A percentile compares a stretch with the other conserved stretches of the same genome.
Conservation (phyloP, 2,888 invertebrate species). For the Resseliella maxima region DNA sequence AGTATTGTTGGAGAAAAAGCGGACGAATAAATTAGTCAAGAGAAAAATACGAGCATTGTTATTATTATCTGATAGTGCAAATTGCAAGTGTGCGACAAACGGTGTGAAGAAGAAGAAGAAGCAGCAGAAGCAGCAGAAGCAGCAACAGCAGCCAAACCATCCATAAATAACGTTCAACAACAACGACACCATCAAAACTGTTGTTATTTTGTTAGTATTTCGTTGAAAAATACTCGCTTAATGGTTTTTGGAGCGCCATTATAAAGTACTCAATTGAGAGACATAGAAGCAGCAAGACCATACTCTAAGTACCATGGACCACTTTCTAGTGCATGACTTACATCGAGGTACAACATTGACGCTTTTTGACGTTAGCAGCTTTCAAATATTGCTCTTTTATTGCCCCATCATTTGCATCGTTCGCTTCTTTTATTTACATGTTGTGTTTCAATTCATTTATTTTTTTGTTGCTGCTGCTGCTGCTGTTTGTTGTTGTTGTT, state of each 20-base stretch:
- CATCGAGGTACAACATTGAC: conserved; percentile 22
- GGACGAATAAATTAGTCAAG: conserved; percentile 43
- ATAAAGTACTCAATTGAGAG: not conserved
- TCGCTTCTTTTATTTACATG: conserved; percentile 2
- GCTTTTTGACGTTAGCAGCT: conserved; percentile 47
- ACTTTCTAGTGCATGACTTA: not conserved
- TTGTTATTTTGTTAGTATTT: not conserved
- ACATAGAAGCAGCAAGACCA: not conserved
- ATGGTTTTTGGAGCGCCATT: conserved; percentile 38
- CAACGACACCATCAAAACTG: conserved; percentile 1
- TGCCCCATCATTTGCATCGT: conserved; percentile 48
- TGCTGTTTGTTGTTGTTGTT: too few relatives aligned
- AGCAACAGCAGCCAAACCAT: not conserved
- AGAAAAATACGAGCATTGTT: conserved; percentile 20
- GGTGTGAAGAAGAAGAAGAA: not conserved
- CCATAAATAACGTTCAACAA: not conserved
- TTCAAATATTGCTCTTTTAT: conserved; percentile 46
- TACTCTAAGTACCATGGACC: not conserved
- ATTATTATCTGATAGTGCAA: conserved; percentile 48
- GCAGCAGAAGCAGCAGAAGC: not conserved
- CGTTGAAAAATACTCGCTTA: conserved; percentile 15
- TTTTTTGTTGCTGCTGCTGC: not conserved
- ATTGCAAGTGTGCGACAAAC: conserved; percentile 19
- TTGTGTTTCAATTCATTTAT: too few relatives aligned
- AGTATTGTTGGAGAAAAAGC: not conserved